Conservation (phyloP, 1,140 invertebrate genomes). For the Periplaneta americana region DNA sequence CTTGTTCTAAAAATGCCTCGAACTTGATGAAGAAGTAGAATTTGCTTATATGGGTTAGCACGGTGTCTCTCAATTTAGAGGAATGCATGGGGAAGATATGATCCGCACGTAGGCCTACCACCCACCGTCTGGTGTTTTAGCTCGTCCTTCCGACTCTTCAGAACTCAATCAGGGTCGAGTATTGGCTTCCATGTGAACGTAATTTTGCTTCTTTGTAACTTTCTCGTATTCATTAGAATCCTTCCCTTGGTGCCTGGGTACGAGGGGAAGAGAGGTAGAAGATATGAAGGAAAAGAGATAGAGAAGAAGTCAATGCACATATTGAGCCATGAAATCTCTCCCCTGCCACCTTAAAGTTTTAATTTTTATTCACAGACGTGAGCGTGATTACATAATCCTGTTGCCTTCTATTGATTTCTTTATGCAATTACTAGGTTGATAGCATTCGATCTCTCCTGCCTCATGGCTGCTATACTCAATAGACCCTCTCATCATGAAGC, state of each 20-base stretch:
- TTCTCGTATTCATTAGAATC: neutral
- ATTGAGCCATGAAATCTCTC: neutral
- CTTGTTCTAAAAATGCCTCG: too few relatives aligned
- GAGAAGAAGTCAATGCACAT: too few relatives aligned
- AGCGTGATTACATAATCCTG: neutral
- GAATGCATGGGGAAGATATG: too few relatives aligned
- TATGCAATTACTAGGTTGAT: neutral
- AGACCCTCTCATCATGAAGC: too few relatives aligned
- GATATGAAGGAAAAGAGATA: neutral
- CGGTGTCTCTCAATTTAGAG: too few relatives aligned
- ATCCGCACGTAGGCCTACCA: too few relatives aligned
- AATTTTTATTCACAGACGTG: neutral
- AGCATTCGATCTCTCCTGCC: neutral
- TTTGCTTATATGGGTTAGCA: too few relatives aligned
- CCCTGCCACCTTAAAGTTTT: neutral
- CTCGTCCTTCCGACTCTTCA: neutral
- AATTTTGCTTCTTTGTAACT: neutral
- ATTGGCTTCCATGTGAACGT: neutral
- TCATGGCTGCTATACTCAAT: too few relatives aligned
- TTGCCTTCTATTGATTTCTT: neutral
- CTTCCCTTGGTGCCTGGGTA: neutral
- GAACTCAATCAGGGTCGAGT: neutral
- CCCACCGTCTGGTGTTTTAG: neutral
- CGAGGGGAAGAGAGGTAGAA: neutral
- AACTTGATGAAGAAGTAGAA: too few relatives aligned